Conservation (phyloP, 2,888 invertebrate species). For the Sussaba pulchella region DNA sequence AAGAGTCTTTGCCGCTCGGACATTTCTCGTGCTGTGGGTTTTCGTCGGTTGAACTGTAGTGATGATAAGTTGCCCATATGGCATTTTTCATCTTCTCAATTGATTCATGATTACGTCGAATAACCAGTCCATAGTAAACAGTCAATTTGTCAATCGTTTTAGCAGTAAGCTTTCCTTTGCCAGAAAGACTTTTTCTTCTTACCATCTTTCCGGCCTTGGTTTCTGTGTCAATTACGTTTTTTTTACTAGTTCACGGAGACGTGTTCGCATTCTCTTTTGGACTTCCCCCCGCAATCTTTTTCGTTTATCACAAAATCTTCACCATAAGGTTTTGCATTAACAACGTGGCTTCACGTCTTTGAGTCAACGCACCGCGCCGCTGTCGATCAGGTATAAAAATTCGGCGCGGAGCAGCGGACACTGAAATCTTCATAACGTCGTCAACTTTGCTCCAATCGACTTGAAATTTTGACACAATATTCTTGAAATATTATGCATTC, state of each 20-base stretch:
- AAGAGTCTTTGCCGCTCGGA: slow-evolving; percentile 56
- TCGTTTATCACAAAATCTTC: no score
- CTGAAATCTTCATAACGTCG: no score
- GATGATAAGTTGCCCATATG: slow-evolving; percentile 70
- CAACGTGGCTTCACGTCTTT: neutral
- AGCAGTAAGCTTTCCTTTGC: slow-evolving; percentile 58
- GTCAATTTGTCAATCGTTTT: slow-evolving; percentile 55
- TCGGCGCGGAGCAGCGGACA: no score
- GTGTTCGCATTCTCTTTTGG: no score
- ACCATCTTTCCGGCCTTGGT: neutral
- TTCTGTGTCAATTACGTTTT: slow-evolving; percentile 21
- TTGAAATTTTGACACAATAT: no score
- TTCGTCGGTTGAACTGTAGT: slow-evolving; percentile 68
- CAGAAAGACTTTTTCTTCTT: neutral
- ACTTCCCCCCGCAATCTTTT: no score
- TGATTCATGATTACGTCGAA: slow-evolving; percentile 66
- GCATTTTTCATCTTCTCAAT: slow-evolving; percentile 67
- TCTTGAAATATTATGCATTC: no score
- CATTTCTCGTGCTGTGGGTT: slow-evolving; percentile 62
- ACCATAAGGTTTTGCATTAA: no score
- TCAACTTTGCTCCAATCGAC: no score
- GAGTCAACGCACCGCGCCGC: no score
- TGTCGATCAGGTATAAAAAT: no score
- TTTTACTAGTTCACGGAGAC: slow-evolving; percentile 58
- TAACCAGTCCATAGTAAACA: slow-evolving; percentile 72